Evolutionary conservation across 2,888 invertebrate genomes (phyloP), one percentile per base, ranked within the genome.

Genomic region (Mylabris sibirica): DNA sequence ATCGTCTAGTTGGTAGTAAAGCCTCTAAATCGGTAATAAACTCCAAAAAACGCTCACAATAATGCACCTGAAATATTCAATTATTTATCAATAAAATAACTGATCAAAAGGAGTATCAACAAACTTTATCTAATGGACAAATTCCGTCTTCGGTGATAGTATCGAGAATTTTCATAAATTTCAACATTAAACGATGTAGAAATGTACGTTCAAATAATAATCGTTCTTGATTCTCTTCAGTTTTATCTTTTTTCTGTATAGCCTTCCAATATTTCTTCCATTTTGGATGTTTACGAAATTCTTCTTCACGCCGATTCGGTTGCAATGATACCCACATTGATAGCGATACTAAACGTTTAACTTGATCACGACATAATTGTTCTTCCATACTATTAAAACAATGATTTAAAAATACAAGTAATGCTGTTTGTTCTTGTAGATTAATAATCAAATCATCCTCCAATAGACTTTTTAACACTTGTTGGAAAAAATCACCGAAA

Each of bases 311-410:
- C 62, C 97, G 89, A 49, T 92, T 88, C 86, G 91, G 92, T 78
- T 97, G 93, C 63, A 99, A 86, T 70, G 95, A 94, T 62, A 90
- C 87, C 98, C 99, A 99, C 90, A 97, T 97, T 12, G 96, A 93
- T 12, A 99, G 87, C 0, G 97, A 97, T 0, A 98, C 95, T 5
- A 99, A 87, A 68, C 93, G 88, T 84, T 96, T 96, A 6, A 85
- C 94, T 85, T 98, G 96, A 77, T 96, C 94, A 53, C 99, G 87
- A 67, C 99, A 96, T 59, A 99, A 85, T 77, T 93, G 93, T 65
- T 98, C 94, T 87, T 99, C 99, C 93, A 99, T 94, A 77, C 98
- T 98, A 80, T 98, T 98, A 81, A 99, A 98, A 82, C 97, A 96
- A 82, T 98, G 97, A 84, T 97, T 97, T 2, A 99, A 87, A 84